These are phyloP conservation scores for Xylocampa areola DNA, from an alignment of 2,888 invertebrate genomes.

Conservation along the genomic window DNA sequence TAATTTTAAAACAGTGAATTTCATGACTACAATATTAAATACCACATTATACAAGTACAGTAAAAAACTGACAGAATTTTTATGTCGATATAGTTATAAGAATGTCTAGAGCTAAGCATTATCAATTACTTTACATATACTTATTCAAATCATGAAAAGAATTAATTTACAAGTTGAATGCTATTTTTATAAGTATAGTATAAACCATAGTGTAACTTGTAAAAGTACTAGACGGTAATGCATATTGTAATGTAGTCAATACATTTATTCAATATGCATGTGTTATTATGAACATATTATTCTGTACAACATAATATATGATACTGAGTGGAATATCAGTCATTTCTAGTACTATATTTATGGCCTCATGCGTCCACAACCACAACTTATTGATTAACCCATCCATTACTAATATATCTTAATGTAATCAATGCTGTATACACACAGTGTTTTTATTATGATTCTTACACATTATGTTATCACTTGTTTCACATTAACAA, in stretches of 20 bases:
- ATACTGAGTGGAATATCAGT: slow-evolving; percentile 73
- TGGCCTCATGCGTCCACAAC: slow-evolving; percentile 79
- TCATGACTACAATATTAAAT: slow-evolving; percentile 63
- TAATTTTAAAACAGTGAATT: slow-evolving; percentile 60
- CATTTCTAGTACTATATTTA: slow-evolving; percentile 73
- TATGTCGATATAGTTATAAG: slow-evolving; percentile 76
- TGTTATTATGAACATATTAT: slow-evolving; percentile 61
- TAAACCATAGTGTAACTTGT: slow-evolving; percentile 62
- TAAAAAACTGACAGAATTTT: slow-evolving; percentile 77
- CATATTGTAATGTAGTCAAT: slow-evolving; percentile 57
- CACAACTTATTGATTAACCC: slow-evolving; percentile 73
- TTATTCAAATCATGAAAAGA: slow-evolving; percentile 65
- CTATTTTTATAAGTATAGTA: slow-evolving; percentile 59
- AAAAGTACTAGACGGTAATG: slow-evolving; percentile 60
- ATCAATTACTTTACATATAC: slow-evolving; percentile 69
- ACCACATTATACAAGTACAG: slow-evolving; percentile 72
- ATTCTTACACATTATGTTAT: slow-evolving; percentile 78
- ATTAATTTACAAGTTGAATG: slow-evolving; percentile 71
- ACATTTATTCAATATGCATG: slow-evolving; percentile 58
- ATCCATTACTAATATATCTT: slow-evolving; percentile 71
- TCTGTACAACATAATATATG: slow-evolving; percentile 67
- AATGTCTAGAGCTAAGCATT: slow-evolving; percentile 82
- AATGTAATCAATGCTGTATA: slow-evolving; percentile 74
- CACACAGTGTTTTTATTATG: slow-evolving; percentile 76
- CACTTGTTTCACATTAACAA: slow-evolving; percentile 81